phyloP scores from a whole-genome alignment of 1,140 invertebrate species.

The Anthonomus grandis region DNA sequence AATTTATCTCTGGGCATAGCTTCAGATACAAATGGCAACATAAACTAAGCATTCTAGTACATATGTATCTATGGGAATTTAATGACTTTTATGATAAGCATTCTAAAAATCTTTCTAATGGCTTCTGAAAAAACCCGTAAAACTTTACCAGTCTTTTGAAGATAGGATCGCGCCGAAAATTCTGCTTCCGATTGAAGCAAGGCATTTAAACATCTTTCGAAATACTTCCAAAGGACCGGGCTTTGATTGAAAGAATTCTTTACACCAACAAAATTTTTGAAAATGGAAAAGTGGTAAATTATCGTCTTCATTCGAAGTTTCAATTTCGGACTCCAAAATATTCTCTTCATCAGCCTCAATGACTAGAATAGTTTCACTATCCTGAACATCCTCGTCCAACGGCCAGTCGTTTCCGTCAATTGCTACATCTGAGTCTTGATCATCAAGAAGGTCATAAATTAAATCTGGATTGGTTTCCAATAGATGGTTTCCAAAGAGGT shows the following conservation, averaged over 20 bases:
- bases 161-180: too few species aligned
- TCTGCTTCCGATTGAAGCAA: too few species aligned
- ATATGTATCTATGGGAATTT: constrained; percentile 1
- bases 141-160: too few species aligned
- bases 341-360: not conserved
- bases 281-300: not conserved
- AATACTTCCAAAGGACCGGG: too few species aligned
- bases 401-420: not conserved
- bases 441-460: not conserved
- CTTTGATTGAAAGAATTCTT: too few species aligned
- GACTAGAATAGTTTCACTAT: not conserved
- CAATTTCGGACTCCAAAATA: not conserved
- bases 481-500: not conserved
- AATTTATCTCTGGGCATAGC: not conserved
- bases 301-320: not conserved
- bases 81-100: not conserved
- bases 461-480: too few species aligned
- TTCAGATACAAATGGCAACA: not conserved
- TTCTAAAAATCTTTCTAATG: too few species aligned
- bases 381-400: not conserved
- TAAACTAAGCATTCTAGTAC: not conserved
- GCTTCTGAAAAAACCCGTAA: too few species aligned
- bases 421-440: not conserved
- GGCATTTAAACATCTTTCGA: too few species aligned
- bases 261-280: not conserved